Percentiles rank a stretch among this genome's conserved stretches.
phyloP scores from a whole-genome alignment of 2,888 invertebrate species.

The Papilio demoleus region DNA sequence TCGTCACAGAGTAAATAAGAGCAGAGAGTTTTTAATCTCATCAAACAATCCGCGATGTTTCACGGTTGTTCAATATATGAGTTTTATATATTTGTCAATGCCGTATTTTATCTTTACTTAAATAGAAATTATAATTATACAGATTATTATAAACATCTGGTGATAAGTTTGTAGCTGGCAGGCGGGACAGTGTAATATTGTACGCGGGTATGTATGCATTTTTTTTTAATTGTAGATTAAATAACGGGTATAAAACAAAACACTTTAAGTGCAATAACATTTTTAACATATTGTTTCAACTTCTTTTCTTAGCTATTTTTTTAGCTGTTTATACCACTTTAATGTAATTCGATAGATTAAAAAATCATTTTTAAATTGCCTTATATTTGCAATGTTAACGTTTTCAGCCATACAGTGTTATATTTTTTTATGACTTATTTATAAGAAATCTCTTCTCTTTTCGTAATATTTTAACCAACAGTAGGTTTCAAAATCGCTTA shows the following conservation, averaged over 20 bases:
- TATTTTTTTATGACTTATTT: too few species aligned
- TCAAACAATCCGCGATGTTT: conserved; percentile 31
- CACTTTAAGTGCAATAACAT: too few species aligned
- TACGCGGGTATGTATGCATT: neutral
- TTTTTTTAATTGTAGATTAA: too few species aligned
- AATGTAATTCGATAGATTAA: too few species aligned
- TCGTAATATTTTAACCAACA: neutral
- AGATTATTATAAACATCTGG: conserved; percentile 2
- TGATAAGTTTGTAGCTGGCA: neutral
- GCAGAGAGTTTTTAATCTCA: conserved; percentile 29
- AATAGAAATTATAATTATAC: neutral
- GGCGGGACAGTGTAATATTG: neutral
- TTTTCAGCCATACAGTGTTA: too few species aligned
- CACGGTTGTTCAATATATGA: conserved; percentile 24
- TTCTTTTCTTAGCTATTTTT: too few species aligned
- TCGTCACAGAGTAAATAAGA: conserved; percentile 26
- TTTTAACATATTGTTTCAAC: too few species aligned
- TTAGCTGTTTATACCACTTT: too few species aligned
- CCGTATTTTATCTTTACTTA: conserved; percentile 21
- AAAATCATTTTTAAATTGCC: too few species aligned
- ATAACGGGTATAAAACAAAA: too few species aligned
- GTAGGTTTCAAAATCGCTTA: neutral
- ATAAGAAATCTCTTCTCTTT: too few species aligned
- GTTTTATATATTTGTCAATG: conserved; percentile 32
- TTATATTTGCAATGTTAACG: too few species aligned